Evolutionary conservation across 2,888 invertebrate genomes (phyloP).

Genomic region (Thera britannica): DNA sequence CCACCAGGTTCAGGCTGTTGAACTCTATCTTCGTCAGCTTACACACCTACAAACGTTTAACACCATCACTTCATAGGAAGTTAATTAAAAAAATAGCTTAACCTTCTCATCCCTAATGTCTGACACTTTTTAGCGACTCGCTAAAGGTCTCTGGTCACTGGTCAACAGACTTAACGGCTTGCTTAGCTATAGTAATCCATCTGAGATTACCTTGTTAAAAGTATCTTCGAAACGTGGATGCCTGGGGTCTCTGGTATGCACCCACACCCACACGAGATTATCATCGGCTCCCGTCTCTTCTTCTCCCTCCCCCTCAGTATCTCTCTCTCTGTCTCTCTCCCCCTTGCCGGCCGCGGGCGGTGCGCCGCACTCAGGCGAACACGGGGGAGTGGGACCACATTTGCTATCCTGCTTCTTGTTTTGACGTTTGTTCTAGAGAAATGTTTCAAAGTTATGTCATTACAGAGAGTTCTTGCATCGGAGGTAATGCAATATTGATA

Average conservation of each 20-base stretch:
- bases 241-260: slow-evolving; percentile 87
- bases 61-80: background rate
- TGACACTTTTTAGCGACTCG: too few relatives aligned
- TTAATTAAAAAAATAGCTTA: too few relatives aligned
- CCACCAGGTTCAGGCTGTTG: slow-evolving; percentile 94
- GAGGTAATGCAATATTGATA: background rate
- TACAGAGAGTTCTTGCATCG: too few relatives aligned
- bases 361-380: slow-evolving; percentile 80
- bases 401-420: slow-evolving; percentile 60
- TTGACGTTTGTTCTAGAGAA: slow-evolving; percentile 37
- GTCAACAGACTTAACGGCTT: too few relatives aligned
- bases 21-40: slow-evolving; percentile 92
- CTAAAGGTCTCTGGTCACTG: too few relatives aligned
- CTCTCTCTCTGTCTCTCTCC: slow-evolving; percentile 9
- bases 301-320: slow-evolving; percentile 52
- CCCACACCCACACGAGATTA: slow-evolving; percentile 90
- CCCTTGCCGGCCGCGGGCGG: slow-evolving; percentile 24
- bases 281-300: slow-evolving; percentile 72
- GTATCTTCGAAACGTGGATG: slow-evolving; percentile 87
- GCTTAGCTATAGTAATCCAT: background rate
- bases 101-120: too few relatives aligned
- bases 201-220: slow-evolving; percentile 81
- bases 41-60: slow-evolving; percentile 72
- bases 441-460: background rate
- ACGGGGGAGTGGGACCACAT: slow-evolving; percentile 86